These are phyloP conservation scores for Alces alces DNA, from an alignment of 2,113 vertebrate species.

Conservation along the genomic window DNA sequence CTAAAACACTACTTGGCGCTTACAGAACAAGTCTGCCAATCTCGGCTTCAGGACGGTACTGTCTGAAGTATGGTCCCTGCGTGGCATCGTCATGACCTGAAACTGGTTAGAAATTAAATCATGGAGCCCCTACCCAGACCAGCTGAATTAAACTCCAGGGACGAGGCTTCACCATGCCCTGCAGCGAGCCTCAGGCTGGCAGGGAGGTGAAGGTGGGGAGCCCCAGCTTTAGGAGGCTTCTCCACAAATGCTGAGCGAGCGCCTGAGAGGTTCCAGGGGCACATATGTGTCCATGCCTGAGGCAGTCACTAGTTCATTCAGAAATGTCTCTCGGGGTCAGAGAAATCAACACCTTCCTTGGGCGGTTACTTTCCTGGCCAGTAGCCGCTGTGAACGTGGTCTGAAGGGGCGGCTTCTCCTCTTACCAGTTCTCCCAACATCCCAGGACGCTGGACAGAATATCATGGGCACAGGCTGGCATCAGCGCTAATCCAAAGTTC, in stretches of 20 bases:
- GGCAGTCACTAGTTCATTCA: neutral
- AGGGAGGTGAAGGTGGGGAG: rapidly evolving
- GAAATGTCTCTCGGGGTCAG: neutral
- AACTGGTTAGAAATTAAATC: neutral
- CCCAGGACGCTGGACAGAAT: neutral
- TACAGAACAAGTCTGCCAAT: neutral
- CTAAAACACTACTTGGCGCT: neutral
- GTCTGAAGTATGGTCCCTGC: neutral
- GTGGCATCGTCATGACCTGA: rapidly evolving
- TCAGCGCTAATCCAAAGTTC: neutral
- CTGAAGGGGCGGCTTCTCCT: neutral
- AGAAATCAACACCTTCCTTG: neutral
- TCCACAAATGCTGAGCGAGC: neutral
- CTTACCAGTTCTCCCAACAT: neutral
- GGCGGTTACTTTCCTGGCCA: neutral
- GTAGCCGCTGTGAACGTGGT: neutral
- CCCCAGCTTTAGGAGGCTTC: neutral
- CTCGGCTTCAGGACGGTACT: neutral
- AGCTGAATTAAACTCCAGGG: neutral
- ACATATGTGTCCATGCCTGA: neutral
- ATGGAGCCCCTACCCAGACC: too few species aligned
- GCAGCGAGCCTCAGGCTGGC: neutral
- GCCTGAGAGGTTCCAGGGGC: neutral
- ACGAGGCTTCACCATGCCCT: too few species aligned
- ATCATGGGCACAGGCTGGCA: neutral